Evolutionary conservation across 2,113 vertebrate genomes (phyloP).

Genomic region (Oryzias melastigma): DNA sequence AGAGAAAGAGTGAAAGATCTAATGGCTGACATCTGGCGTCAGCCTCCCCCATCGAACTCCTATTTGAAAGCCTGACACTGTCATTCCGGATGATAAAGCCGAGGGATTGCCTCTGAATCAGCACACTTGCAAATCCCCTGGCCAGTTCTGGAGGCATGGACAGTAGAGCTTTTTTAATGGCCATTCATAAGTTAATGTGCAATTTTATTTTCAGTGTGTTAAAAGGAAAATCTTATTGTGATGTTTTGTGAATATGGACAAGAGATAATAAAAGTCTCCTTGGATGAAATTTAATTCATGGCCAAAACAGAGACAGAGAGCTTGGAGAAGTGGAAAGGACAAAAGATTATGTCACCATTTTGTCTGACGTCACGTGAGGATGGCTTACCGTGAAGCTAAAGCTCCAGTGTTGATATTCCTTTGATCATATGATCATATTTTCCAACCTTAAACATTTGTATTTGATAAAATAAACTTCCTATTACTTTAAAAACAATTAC

Average conservation of each 20-base stretch:
- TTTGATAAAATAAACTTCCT: too few relatives aligned
- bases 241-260: constrained; percentile 81
- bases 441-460: too few relatives aligned
- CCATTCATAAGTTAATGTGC: constrained; percentile 83
- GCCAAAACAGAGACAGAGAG: constrained; percentile 85
- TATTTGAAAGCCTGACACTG: constrained; percentile 65
- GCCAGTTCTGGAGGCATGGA: constrained; percentile 80
- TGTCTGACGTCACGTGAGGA: too few relatives aligned
- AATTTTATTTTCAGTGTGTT: constrained; percentile 82
- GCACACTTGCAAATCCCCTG: constrained; percentile 81
- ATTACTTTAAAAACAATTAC: too few relatives aligned
- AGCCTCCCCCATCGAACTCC: constrained; percentile 64
- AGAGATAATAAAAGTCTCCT: constrained; percentile 96
- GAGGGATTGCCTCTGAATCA: constrained; percentile 82
- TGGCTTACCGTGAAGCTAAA: too few relatives aligned
- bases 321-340: constrained; percentile 56
- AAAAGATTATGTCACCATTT: too few relatives aligned
- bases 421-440: too few relatives aligned
- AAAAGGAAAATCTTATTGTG: constrained; percentile 87
- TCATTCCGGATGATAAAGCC: constrained; percentile 83
- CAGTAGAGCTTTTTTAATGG: constrained; percentile 74
- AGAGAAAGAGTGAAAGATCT: constrained; percentile 62
- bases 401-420: too few relatives aligned
- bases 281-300: constrained; percentile 92
- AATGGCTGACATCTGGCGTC: constrained; percentile 72